Evolutionary conservation across 2,888 invertebrate species (phyloP).

Genomic region (Ennomos erosarius): DNA sequence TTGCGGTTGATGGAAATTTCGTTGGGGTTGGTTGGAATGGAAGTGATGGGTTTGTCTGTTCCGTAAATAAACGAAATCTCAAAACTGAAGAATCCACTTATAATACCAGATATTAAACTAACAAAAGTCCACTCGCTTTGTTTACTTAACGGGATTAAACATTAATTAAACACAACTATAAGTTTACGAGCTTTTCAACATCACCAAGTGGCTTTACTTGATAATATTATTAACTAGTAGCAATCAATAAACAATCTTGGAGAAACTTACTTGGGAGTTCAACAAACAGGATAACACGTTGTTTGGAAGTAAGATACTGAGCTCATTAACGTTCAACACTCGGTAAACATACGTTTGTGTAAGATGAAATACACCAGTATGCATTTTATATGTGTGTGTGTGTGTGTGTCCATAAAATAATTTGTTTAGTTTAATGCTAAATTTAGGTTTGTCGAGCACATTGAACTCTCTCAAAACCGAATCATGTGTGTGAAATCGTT

Average conservation of each 20-base stretch:
- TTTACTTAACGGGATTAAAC: slow-evolving; percentile 15
- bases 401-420: slow-evolving; percentile 40
- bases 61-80: slow-evolving; percentile 1
- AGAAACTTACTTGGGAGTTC: slow-evolving; percentile 9
- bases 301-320: background rate
- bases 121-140: slow-evolving; percentile 23
- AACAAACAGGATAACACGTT: slow-evolving; percentile 4
- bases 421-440: slow-evolving; percentile 54
- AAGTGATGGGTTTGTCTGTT: slow-evolving; percentile 2
- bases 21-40: slow-evolving; percentile 8
- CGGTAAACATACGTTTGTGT: slow-evolving; percentile 1
- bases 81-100: slow-evolving; percentile 1
- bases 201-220: slow-evolving; percentile 24
- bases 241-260: slow-evolving; percentile 22
- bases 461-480: slow-evolving; percentile 54
- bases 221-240: slow-evolving; percentile 13
- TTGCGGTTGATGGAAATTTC: slow-evolving; percentile 17
- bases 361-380: slow-evolving; percentile 11
- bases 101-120: slow-evolving; percentile 18
- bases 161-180: slow-evolving; percentile 32
- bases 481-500: slow-evolving; percentile 46
- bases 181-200: slow-evolving; percentile 30
- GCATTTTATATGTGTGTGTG: slow-evolving; percentile 14
- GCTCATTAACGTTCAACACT: slow-evolving; percentile 9
- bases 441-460: slow-evolving; percentile 63